Percentiles rank a stretch among this genome's conserved stretches.
These are phyloP conservation scores for Troglohyphantes excavatus DNA, from an alignment of 2,888 invertebrate species.

Conservation along the genomic window DNA sequence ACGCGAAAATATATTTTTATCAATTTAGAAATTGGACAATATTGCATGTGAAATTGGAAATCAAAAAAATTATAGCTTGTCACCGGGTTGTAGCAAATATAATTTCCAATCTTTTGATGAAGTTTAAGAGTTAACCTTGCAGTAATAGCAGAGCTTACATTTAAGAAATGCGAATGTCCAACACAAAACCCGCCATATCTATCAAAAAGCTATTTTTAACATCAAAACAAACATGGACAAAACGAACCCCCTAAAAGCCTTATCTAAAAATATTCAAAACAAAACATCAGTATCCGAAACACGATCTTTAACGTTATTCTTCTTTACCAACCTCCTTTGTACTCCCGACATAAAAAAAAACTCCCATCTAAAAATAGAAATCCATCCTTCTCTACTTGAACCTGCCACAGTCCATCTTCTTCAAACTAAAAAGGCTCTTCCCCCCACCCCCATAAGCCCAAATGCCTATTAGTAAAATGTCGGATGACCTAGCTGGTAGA, in stretches of 20 bases:
- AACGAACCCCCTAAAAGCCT: background rate
- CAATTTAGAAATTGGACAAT: too few relatives aligned
- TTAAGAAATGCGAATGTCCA: too few relatives aligned
- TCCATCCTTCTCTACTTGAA: background rate
- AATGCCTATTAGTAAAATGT: conserved; percentile 38
- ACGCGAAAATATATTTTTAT: too few relatives aligned
- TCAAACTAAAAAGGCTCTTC: background rate
- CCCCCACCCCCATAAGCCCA: conserved; percentile 6
- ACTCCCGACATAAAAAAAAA: background rate
- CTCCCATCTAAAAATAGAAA: background rate
- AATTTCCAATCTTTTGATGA: too few relatives aligned
- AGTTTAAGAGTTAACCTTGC: too few relatives aligned
- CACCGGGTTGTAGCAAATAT: too few relatives aligned
- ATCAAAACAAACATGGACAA: background rate
- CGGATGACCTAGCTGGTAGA: background rate
- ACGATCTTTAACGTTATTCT: background rate
- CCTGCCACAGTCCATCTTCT: background rate
- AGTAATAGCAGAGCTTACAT: too few relatives aligned
- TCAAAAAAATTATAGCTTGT: too few relatives aligned
- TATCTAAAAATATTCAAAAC: conserved; percentile 5
- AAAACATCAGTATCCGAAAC: background rate
- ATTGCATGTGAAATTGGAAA: too few relatives aligned
- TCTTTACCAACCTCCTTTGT: background rate
- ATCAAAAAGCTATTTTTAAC: background rate
- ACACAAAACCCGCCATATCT: background rate